A percentile compares a stretch with the other conserved stretches of the same genome.
phyloP scores from a whole-genome alignment of 2,113 vertebrate species.

The Hypomesus transpacificus region DNA sequence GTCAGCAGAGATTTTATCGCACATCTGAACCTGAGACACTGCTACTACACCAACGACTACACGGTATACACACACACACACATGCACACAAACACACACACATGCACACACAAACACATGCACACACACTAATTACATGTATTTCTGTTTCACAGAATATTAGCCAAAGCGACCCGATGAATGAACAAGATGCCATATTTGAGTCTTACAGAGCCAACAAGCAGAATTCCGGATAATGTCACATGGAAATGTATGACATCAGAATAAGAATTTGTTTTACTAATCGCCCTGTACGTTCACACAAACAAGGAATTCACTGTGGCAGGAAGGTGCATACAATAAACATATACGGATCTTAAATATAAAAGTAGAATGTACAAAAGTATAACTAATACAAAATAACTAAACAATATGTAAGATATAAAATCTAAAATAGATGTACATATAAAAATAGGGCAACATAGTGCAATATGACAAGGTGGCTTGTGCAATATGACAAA shows the following conservation, averaged over 20 bases:
- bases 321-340: no score
- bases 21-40: constrained; percentile 81
- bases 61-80: constrained; percentile 61
- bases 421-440: no score
- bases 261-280: neutral
- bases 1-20: constrained; percentile 79
- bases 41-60: constrained; percentile 78
- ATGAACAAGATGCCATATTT: constrained; percentile 35
- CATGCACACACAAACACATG: neutral
- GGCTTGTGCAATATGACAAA: no score
- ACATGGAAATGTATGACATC: neutral
- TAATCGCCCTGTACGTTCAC: no score
- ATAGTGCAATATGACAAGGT: no score
- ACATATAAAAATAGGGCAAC: no score
- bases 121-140: neutral
- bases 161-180: constrained; percentile 36
- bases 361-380: no score
- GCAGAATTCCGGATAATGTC: neutral
- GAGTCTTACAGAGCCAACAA: constrained; percentile 17
- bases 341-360: no score
- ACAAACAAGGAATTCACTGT: no score
- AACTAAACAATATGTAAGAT: no score
- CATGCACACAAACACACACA: neutral
- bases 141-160: constrained; percentile 34
- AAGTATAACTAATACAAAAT: no score